Conservation (phyloP, 2,888 invertebrate species). For the Apotomis turbidana region DNA sequence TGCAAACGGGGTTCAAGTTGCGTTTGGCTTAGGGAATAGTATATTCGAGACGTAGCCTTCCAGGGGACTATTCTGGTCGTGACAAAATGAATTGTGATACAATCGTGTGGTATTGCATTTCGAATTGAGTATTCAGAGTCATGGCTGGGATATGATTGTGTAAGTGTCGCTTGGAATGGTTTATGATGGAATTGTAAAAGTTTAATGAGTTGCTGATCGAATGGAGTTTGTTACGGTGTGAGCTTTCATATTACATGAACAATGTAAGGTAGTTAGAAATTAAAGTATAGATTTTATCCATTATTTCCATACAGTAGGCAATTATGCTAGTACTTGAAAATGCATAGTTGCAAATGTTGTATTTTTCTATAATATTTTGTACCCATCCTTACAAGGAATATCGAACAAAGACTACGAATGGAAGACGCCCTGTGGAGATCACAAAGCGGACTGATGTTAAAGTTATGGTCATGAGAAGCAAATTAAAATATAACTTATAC, state of each 20-base stretch:
- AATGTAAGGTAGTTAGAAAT: background rate
- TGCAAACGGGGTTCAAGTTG: constrained; percentile 56
- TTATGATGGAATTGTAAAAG: constrained; percentile 14
- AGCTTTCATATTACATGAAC: background rate
- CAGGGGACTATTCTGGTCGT: constrained; percentile 43
- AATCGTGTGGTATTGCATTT: constrained; percentile 38
- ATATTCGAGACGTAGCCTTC: constrained; percentile 52
- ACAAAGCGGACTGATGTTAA: too few relatives aligned
- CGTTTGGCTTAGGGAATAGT: constrained; percentile 55
- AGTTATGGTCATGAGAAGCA: too few relatives aligned
- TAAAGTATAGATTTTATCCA: too few relatives aligned
- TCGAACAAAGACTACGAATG: too few relatives aligned
- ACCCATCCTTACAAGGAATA: too few relatives aligned
- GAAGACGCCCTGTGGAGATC: too few relatives aligned
- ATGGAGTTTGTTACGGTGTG: background rate
- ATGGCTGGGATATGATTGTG: constrained; percentile 25
- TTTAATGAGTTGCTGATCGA: constrained; percentile 21
- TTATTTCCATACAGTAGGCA: too few relatives aligned
- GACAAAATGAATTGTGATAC: constrained; percentile 40
- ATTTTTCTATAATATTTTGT: too few relatives aligned
- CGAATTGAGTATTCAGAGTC: constrained; percentile 33
- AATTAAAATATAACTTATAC: too few relatives aligned
- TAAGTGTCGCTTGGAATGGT: constrained; percentile 15
- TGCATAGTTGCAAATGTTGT: too few relatives aligned
- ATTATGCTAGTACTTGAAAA: too few relatives aligned